Conservation (phyloP, 1,140 invertebrate species). For the Drosophila busckii region DNA sequence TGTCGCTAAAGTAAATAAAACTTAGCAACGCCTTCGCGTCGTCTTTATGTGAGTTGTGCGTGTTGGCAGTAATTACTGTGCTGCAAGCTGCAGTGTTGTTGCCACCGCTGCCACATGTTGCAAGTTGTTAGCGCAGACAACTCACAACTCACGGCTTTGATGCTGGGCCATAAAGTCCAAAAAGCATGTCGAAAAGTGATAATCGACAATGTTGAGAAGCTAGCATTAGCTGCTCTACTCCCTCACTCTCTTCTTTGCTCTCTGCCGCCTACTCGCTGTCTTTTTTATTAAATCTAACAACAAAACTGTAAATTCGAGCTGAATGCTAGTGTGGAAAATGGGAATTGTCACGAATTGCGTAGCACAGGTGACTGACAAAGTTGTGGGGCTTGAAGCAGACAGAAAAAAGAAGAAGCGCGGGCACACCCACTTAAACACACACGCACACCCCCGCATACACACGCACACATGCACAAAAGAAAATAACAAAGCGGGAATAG, state of each 20-base stretch:
- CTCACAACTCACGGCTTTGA: conserved; percentile 55
- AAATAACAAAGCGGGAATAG: conserved; percentile 29
- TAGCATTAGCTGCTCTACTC: conserved; percentile 10
- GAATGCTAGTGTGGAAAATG: conserved; percentile 12
- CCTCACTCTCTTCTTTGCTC: too few relatives aligned
- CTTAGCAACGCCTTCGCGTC: conserved; percentile 4
- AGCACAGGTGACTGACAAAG: conserved; percentile 24
- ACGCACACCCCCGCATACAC: background rate
- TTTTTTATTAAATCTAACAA: background rate
- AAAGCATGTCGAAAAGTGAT: conserved; percentile 55
- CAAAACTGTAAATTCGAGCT: conserved; percentile 31
- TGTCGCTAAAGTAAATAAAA: conserved; percentile 29
- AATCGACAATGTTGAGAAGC: conserved; percentile 41
- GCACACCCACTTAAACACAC: background rate
- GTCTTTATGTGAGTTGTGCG: conserved; percentile 59
- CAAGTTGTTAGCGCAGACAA: conserved; percentile 39
- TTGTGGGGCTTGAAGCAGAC: background rate
- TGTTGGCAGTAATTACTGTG: conserved; percentile 60
- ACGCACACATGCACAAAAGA: conserved; percentile 22
- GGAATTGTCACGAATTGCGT: conserved; percentile 30
- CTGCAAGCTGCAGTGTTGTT: too few relatives aligned
- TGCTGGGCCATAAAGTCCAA: conserved; percentile 55
- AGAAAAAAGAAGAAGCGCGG: conserved; percentile 3
- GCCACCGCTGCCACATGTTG: conserved; percentile 16
- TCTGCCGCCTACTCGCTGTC: too few relatives aligned